Percentiles rank a stretch among this genome's conserved stretches.
These are phyloP conservation scores for Proctacanthus coquilletti DNA, from an alignment of 1,140 invertebrate species.

Conservation along the genomic window DNA sequence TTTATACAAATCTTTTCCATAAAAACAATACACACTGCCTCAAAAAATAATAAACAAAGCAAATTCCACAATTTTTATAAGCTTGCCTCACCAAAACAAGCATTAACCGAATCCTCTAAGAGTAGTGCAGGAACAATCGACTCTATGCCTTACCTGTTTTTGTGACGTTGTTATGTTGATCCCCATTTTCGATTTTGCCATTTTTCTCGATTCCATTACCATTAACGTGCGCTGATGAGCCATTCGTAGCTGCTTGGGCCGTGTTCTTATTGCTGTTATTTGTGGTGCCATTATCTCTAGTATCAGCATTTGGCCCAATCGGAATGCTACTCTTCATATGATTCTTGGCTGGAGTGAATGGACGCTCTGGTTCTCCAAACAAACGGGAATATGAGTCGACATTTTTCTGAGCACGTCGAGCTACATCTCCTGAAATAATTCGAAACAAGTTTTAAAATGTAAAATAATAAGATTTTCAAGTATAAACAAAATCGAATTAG, in stretches of 20 bases:
- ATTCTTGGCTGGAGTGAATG: conserved; percentile 25
- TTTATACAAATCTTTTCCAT: too few species aligned
- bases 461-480: not conserved
- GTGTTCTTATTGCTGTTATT: not conserved
- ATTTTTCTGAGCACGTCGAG: conserved; percentile 24
- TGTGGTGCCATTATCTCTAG: conserved; percentile 13
- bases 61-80: too few species aligned
- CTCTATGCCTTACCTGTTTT: conserved; percentile 24
- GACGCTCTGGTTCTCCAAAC: conserved; percentile 25
- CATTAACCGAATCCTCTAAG: too few species aligned
- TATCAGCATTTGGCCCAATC: conserved; percentile 20
- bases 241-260: conserved; percentile 17
- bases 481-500: not conserved
- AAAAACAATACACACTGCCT: too few species aligned
- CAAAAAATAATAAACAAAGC: too few species aligned
- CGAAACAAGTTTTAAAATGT: too few species aligned
- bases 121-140: too few species aligned
- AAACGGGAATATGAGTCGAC: conserved; percentile 21
- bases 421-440: conserved; percentile 19
- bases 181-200: not conserved
- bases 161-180: conserved; percentile 22
- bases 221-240: conserved; percentile 12
- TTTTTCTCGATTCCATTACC: conserved; percentile 19
- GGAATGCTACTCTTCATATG: conserved; percentile 30
- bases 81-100: too few species aligned